phyloP scores from a whole-genome alignment of 2,888 invertebrate genomes.

The Epirrhoe alternata region DNA sequence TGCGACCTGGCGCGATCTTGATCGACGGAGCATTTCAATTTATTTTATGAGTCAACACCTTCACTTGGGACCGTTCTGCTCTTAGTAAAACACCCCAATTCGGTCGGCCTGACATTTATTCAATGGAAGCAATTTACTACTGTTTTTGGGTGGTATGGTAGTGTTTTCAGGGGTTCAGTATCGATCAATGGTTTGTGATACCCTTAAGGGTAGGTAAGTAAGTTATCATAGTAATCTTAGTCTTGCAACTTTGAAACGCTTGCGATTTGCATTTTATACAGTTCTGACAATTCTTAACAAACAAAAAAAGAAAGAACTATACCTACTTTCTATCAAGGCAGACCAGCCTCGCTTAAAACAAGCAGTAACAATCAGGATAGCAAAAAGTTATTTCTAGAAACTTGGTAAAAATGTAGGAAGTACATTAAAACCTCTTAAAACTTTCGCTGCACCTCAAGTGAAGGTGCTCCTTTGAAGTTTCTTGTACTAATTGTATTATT shows the following conservation, averaged over 20 bases:
- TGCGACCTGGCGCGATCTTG: slow-evolving; percentile 72
- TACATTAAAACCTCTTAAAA: slow-evolving; percentile 33
- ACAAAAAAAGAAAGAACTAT: slow-evolving; percentile 1
- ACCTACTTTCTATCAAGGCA: slow-evolving; percentile 8
- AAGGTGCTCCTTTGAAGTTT: slow-evolving; percentile 15
- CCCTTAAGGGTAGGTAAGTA: not conserved
- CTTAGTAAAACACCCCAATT: slow-evolving; percentile 58
- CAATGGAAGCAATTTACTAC: slow-evolving; percentile 51
- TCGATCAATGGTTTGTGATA: slow-evolving; percentile 12
- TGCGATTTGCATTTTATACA: not conserved
- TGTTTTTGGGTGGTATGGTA: slow-evolving; percentile 29
- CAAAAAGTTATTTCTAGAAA: slow-evolving; percentile 27
- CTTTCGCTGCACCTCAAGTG: slow-evolving; percentile 21
- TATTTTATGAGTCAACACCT: slow-evolving; percentile 80
- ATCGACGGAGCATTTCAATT: slow-evolving; percentile 81
- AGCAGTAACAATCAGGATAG: slow-evolving; percentile 29
- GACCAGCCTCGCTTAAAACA: slow-evolving; percentile 14
- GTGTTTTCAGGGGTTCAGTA: slow-evolving; percentile 15
- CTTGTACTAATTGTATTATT: slow-evolving; percentile 22
- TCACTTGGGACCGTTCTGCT: slow-evolving; percentile 56
- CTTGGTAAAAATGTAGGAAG: slow-evolving; percentile 28
- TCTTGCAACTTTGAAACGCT: no score
- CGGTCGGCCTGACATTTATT: slow-evolving; percentile 54
- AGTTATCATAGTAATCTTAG: no score
- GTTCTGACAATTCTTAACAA: not conserved